phyloP scores from a whole-genome alignment of 1,140 invertebrate species.

The Ruditapes philippinarum region DNA sequence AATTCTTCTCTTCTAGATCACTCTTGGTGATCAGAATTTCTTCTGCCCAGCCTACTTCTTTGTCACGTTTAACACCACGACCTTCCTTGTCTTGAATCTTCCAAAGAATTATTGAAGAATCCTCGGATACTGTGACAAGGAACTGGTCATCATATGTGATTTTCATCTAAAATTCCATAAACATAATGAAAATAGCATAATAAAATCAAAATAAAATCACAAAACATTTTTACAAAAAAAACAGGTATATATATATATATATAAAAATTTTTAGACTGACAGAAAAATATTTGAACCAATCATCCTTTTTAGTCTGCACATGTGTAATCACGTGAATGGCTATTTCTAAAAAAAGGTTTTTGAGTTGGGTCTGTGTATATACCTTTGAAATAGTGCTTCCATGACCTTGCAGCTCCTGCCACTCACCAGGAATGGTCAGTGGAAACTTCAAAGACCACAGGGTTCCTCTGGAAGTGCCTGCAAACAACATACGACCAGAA shows the following conservation, averaged over 20 bases:
- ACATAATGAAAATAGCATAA: too few species aligned
- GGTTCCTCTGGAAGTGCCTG: conserved; percentile 91
- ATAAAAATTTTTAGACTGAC: too few species aligned
- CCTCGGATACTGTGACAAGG: conserved; percentile 91
- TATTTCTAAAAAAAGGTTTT: too few species aligned
- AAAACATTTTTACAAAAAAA: not conserved
- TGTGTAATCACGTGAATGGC: too few species aligned
- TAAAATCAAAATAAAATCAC: not conserved
- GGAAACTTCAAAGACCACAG: conserved; percentile 93
- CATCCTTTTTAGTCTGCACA: too few species aligned
- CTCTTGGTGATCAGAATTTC: conserved; percentile 89
- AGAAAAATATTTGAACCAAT: too few species aligned
- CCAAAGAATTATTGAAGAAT: conserved; percentile 95
- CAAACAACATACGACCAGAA: conserved; percentile 92
- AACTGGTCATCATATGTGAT: conserved; percentile 92
- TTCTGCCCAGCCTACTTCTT: conserved; percentile 91
- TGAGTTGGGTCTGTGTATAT: too few species aligned
- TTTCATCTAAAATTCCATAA: conserved; percentile 82
- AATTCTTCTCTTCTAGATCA: conserved; percentile 89
- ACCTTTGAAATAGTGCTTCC: conserved; percentile 89
- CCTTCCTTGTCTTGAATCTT: conserved; percentile 92
- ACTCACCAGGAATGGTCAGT: conserved; percentile 91
- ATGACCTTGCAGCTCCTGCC: conserved; percentile 91
- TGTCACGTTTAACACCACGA: conserved; percentile 90
- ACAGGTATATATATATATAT: too few species aligned